phyloP scores from a whole-genome alignment of 2,888 invertebrate species.

The Busseola fusca region DNA sequence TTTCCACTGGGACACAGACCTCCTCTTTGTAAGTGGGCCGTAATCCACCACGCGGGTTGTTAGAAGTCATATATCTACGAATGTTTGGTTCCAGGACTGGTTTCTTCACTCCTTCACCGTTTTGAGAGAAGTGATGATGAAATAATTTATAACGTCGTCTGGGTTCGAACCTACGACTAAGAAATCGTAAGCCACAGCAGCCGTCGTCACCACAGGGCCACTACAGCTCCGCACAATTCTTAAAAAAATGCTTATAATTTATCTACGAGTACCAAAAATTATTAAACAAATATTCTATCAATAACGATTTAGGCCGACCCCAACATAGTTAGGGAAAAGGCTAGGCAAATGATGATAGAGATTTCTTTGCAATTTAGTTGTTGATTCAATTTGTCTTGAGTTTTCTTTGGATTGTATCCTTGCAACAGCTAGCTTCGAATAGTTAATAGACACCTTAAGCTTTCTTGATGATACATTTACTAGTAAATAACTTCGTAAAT shows the following conservation, averaged over 20 bases:
- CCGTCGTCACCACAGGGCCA: too few relatives aligned
- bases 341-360: too few relatives aligned
- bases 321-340: too few relatives aligned
- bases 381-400: too few relatives aligned
- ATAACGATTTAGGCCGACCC: too few relatives aligned
- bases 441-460: too few relatives aligned
- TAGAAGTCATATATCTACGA: background rate
- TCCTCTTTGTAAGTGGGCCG: too few relatives aligned
- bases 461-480: background rate
- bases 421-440: too few relatives aligned
- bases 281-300: background rate
- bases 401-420: too few relatives aligned
- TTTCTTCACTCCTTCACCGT: background rate
- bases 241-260: background rate
- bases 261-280: background rate
- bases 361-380: too few relatives aligned
- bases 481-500: background rate
- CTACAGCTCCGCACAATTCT: background rate
- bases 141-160: background rate
- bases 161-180: background rate
- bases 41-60: too few relatives aligned
- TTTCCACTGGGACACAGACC: too few relatives aligned
- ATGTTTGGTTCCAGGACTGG: background rate
- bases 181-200: background rate
- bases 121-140: background rate